Conservation (phyloP, 2,888 invertebrate species). For the Balanococcus diminutus region DNA sequence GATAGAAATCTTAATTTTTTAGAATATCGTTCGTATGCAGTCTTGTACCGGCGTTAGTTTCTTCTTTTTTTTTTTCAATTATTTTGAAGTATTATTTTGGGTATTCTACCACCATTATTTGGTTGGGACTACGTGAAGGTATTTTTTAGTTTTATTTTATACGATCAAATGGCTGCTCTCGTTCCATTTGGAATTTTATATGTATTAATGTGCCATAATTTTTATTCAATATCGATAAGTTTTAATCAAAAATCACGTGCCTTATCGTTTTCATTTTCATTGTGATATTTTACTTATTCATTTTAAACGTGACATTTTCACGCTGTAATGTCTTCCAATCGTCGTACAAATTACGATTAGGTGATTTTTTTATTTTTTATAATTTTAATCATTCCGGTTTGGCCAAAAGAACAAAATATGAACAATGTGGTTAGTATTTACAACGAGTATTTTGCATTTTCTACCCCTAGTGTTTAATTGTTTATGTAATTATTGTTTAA, state of each 20-base stretch:
- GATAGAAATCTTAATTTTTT: background rate
- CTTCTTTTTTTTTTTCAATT: background rate
- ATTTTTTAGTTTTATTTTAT: background rate
- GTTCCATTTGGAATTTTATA: background rate
- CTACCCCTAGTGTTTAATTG: background rate
- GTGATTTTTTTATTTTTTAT: background rate
- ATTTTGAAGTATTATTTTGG: background rate
- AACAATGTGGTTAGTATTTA: background rate
- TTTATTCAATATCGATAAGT: background rate
- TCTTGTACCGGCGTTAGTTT: background rate
- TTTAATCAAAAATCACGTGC: background rate
- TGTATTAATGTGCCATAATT: slow-evolving; percentile 12
- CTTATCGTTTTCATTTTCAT: slow-evolving; percentile 12
- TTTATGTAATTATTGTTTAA: background rate
- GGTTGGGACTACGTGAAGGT: background rate
- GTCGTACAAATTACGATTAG: background rate
- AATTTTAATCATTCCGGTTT: background rate
- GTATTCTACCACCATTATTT: background rate
- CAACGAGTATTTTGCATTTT: slow-evolving; percentile 8
- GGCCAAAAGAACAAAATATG: background rate
- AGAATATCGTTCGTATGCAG: background rate
- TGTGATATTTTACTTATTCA: background rate
- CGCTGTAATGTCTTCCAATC: background rate
- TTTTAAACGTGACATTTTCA: background rate
- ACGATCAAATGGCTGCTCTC: background rate